Conservation (phyloP, 2,888 invertebrate genomes). For the Pheosia tremula region DNA sequence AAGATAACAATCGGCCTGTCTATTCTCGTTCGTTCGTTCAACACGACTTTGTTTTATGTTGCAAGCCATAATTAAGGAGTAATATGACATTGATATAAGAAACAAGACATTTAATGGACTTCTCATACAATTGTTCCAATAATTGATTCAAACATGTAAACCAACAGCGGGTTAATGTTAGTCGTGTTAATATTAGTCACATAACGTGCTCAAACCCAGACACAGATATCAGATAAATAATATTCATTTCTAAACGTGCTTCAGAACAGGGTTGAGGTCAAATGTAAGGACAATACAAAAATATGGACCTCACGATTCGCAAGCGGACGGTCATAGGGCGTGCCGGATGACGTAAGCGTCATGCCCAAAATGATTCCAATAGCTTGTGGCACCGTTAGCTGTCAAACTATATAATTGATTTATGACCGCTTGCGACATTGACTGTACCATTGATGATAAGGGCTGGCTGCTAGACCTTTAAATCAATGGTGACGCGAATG, state of each 20-base stretch:
- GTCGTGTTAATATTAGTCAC: too few species aligned
- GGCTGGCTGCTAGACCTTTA: constrained; percentile 7
- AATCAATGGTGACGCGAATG: neutral
- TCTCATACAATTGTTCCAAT: too few species aligned
- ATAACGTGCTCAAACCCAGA: too few species aligned
- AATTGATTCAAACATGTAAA: too few species aligned
- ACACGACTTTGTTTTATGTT: too few species aligned
- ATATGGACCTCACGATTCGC: neutral
- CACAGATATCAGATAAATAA: too few species aligned
- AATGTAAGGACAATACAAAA: neutral
- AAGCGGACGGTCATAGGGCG: constrained; percentile 9
- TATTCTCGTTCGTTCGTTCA: too few species aligned
- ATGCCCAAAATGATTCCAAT: constrained; percentile 27
- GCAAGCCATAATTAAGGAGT: too few species aligned
- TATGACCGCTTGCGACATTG: constrained; percentile 34
- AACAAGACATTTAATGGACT: too few species aligned
- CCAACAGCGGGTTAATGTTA: too few species aligned
- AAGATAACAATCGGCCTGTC: too few species aligned
- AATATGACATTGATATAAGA: too few species aligned
- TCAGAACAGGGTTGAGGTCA: neutral
- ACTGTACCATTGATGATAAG: constrained; percentile 23
- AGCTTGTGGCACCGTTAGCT: constrained; percentile 28
- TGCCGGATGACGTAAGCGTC: constrained; percentile 23
- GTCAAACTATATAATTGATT: constrained; percentile 40
- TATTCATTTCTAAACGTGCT: neutral